Base-by-base conservation (phyloP, 2,888 invertebrate genomes). In the Rhamnusium bicolor region DNA sequence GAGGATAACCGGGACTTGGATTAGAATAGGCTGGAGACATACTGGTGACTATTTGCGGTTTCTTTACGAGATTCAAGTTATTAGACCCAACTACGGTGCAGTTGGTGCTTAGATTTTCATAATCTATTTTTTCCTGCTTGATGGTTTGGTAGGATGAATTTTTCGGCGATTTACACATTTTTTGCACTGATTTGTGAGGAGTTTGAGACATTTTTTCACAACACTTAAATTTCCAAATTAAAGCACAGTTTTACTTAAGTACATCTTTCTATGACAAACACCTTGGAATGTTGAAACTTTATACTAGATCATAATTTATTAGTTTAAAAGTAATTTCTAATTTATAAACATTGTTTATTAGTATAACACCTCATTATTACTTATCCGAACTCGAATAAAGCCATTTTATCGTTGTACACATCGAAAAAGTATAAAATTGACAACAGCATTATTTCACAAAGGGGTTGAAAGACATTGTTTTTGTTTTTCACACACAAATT, bases 81-180 rank as follows among this genome's bases (percentile, higher is more conserved):
- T 89, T 89, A 24, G 88, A 88, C 69, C 89, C 89, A 60, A 88
- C 86, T 67, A 88, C 87, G 0, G 89, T 89, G 80, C 88, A 88
- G 73, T 88, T 89, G 58, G 89, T 89, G 80, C 85, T 89, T 60
- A 88, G 81, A 71, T 85, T 85, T 77, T 89, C 88, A 75, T 88
- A 88, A 72, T 87, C 88, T 76, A 86, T 86, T 74, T 86, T 87
- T 53, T 87, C 86, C 62, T 82, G 82, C 68, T 82, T 82, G 69
- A 81, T 80, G 70, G 73, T 68, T 71, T 83, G 84, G 73, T 82
- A 84, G 73, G 79, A 82, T 21, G 83, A 79, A 83, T 82, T 87
- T 82, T 88, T 88, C 76, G 88, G 88, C 76, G 88, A 88, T 82
- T 88, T 88, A 84, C 88, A 88, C 88, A 88, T 88, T 83, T 88